Evolutionary conservation across 2,888 invertebrate genomes (phyloP).

Genomic region (Pseudococcus jackbeardsleyi): DNA sequence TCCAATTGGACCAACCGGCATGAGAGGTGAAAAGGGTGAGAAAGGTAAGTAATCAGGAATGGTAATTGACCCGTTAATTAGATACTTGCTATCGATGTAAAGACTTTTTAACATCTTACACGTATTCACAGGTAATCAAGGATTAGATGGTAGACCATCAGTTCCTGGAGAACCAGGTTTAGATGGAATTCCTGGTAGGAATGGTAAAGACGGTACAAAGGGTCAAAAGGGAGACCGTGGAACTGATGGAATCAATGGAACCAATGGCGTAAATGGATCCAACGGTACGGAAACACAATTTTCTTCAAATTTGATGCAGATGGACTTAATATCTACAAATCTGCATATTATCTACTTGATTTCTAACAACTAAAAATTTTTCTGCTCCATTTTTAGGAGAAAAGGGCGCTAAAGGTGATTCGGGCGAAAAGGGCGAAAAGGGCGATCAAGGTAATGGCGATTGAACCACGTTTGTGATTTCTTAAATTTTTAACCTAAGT

Average conservation of each 20-base stretch:
- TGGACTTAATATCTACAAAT: background rate
- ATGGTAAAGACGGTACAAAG: conserved; percentile 83
- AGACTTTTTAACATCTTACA: too few relatives aligned
- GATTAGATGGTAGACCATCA: conserved; percentile 89
- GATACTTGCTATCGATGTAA: too few relatives aligned
- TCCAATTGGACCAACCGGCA: conserved; percentile 78
- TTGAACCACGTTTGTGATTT: too few relatives aligned
- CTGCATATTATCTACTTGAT: too few relatives aligned
- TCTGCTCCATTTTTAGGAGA: conserved; percentile 73
- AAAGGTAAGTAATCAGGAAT: conserved; percentile 68
- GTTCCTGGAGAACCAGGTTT: conserved; percentile 92
- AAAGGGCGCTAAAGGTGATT: conserved; percentile 80
- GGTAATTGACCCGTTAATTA: too few relatives aligned
- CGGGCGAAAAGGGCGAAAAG: conserved; percentile 70
- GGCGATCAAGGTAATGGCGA: conserved; percentile 29
- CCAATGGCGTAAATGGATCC: conserved; percentile 67
- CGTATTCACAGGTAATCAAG: conserved; percentile 73
- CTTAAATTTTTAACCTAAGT: too few relatives aligned
- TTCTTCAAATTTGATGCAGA: background rate
- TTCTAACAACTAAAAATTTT: background rate
- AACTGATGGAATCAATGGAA: conserved; percentile 78
- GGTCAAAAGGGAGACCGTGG: conserved; percentile 83
- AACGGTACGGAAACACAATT: background rate
- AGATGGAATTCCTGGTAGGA: conserved; percentile 87
- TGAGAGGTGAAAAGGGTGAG: conserved; percentile 77